phyloP scores from a whole-genome alignment of 2,113 vertebrate species.

The Malurus alboscapulatus region DNA sequence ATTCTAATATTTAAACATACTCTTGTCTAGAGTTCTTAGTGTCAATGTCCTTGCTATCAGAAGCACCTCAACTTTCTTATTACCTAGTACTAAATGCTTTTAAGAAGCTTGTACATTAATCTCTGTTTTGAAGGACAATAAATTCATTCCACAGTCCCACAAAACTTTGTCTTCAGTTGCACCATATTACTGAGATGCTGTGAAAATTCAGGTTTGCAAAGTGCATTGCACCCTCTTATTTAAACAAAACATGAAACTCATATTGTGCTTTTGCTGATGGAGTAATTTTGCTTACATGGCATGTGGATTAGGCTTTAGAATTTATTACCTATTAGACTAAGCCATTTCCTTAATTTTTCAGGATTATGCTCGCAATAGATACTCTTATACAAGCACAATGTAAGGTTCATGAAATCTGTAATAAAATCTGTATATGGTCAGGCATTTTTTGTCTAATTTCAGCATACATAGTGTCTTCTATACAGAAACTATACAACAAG shows the following conservation, averaged over 20 bases:
- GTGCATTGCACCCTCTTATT: background rate
- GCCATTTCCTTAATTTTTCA: background rate
- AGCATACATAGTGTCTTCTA: background rate
- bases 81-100: background rate
- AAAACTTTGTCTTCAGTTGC: background rate
- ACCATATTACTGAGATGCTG: background rate
- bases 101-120: background rate
- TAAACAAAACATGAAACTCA: background rate
- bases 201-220: background rate
- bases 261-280: background rate
- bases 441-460: background rate
- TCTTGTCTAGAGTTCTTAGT: background rate
- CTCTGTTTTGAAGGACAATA: background rate
- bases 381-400: background rate
- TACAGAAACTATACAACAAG: background rate
- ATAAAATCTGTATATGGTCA: background rate
- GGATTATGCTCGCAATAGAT: background rate
- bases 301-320: background rate
- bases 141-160: background rate
- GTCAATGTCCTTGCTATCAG: background rate
- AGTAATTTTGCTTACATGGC: background rate
- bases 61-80: background rate
- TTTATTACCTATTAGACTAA: background rate
- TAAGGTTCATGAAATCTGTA: rapidly evolving
- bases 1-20: background rate